Evolutionary conservation across 2,797 vertebrate species (phyloP), one percentile per base, ranked within the genome.

Genomic region (Columba guinea): DNA sequence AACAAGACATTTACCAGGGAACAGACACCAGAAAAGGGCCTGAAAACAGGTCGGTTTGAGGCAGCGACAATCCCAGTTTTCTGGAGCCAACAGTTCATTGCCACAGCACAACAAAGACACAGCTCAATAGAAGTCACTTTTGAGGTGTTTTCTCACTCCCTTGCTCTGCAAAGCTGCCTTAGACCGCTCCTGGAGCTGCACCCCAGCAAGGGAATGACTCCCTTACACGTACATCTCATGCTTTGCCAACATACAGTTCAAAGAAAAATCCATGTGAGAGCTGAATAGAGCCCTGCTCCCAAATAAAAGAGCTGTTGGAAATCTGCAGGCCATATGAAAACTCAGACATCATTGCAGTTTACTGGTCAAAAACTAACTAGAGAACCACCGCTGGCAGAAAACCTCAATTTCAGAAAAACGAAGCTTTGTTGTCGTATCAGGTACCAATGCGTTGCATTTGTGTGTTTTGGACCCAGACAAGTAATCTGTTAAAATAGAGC

Each of bases 401-500:
- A 1, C 58, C 65, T 39, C 4, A 5, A 0, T 3, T 22, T 6
- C 58, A 79, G 67, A 39, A 14, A 28, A 70, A 58, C 0, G 9
- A 28, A 58, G 81, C 70, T 88, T 5, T 34, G 55, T 1, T 13
- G 32, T 19, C 27, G 0, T 35, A 91, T 68, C 95, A 87, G 93
- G 92, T 93, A 95, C 85, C 64, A 16, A n/a, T 1, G 22, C 4
- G 20, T 16, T 37, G 64, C 93, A 73, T 82, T 55, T 78, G 90
- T 78, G 86, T 95, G 22, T 93, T 90, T 91, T 81, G 83, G 88
- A 90, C 65, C 58, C 28, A 60, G 87, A 82, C 44, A 35, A 91
- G 93, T 83, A 48, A 74, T 76, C 92, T 91, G 94, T 95, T 96
- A 96, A 97, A 95, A 95, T 94, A 96, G 95, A 97, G 90, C 93